Evolutionary conservation across 2,797 vertebrate genomes (phyloP), one percentile per base, ranked within the genome.

Genomic region (Xenopus petersii): DNA sequence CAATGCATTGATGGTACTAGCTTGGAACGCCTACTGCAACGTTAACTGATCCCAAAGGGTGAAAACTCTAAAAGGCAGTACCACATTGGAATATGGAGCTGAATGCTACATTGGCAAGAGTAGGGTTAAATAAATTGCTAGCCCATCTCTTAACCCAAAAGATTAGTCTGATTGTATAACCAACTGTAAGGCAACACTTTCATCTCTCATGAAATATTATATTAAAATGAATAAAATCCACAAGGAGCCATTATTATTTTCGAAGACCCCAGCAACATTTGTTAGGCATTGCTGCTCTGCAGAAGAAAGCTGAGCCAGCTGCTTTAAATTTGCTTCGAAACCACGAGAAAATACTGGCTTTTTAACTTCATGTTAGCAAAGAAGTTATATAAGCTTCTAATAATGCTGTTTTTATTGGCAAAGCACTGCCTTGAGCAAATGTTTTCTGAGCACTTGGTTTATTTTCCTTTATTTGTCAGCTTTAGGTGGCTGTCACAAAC

Each of bases 321-420:
- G 73, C 54, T 68, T 75, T 62, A 61, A 55, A 68, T 75, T 62
- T 75, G 65, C 65, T 68, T 9, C 3, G 13, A 55, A 75, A 54
- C 65, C 65, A 68, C 16, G 9, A 62, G 16, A 61, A 61, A 61
- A 49, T 55, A 51, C 51, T 58, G 47, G 46, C 55, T 59, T 15
- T 47, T 47, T 60, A 56, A 54, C 26, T 65, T 55, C 30, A 17
- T 62, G 47, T 75, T 68, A 75, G 58, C 66, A 75, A 55, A 63
- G 47, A 46, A 59, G n/a, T 67, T 75, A 62, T 36, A 75, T 63
- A 67, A 69, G 65, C 66, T 69, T 13, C 66, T 68, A 68, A 75
- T 75, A 68, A 75, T 58, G 47, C 16, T 73, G 71, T 55, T 75
- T 75, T 64, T 55, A 58, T 75, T 75, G 73, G 73, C 73, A n/a